A percentile compares a stretch with the other conserved stretches of the same genome.
These are phyloP conservation scores for Xestobium rufovillosum DNA, from an alignment of 2,888 invertebrate species.

Conservation along the genomic window DNA sequence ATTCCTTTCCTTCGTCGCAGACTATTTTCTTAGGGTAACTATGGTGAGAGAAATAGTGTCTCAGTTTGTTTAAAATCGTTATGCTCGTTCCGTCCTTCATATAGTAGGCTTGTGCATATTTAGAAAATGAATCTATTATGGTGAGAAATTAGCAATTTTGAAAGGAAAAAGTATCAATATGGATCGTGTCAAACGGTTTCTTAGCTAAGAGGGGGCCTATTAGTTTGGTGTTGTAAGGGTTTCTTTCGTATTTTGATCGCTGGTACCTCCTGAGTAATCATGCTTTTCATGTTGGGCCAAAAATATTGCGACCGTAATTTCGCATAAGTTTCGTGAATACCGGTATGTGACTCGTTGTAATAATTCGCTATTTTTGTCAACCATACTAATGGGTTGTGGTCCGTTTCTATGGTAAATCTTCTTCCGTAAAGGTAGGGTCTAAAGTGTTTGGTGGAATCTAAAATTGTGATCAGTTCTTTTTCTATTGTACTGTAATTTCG, in stretches of 20 bases:
- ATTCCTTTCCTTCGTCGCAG: no score
- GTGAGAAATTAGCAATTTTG: background rate
- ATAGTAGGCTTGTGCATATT: no score
- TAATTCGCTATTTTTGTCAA: no score
- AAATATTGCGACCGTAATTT: background rate
- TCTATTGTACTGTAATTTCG: no score
- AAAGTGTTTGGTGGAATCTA: no score
- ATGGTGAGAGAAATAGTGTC: no score
- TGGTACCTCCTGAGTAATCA: background rate
- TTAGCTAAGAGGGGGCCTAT: background rate
- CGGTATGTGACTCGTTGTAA: background rate
- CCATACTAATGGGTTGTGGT: no score
- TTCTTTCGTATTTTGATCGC: background rate
- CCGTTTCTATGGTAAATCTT: no score
- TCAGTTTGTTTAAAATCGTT: background rate
- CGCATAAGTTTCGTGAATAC: slow-evolving; percentile 3
- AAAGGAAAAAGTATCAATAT: background rate
- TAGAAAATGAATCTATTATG: no score
- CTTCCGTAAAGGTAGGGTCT: slow-evolving; percentile 4
- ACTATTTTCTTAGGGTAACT: no score
- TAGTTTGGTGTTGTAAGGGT: background rate
- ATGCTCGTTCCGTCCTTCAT: background rate
- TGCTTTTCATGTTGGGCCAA: slow-evolving; percentile 3
- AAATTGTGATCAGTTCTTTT: no score
- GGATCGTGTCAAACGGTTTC: no score